Conservation (phyloP, 2,888 invertebrate species). For the Entomobrya proxima region DNA sequence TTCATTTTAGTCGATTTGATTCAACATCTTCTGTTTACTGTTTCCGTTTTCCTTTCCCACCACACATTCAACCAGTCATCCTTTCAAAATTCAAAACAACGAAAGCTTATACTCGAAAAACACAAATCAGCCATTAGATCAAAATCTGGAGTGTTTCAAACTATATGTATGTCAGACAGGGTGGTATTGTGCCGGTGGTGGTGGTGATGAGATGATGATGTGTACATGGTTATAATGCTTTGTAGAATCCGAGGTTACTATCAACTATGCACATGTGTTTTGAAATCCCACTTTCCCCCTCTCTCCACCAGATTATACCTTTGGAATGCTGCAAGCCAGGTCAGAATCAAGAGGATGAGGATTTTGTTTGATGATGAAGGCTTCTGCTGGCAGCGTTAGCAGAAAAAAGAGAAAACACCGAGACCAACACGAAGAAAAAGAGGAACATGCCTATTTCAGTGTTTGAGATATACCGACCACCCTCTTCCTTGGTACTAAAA, state of each 20-base stretch:
- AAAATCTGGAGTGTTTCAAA: not conserved
- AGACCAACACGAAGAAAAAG: not conserved
- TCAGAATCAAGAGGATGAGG: not conserved
- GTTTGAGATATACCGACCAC: not conserved
- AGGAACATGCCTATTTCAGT: conserved; percentile 5
- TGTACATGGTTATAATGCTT: too few relatives aligned
- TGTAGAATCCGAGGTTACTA: too few relatives aligned
- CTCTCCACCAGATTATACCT: conserved; percentile 4
- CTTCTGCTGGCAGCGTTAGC: not conserved
- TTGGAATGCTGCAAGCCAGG: not conserved
- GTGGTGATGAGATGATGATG: too few relatives aligned
- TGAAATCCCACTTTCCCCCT: conserved; percentile 2
- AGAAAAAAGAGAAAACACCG: not conserved
- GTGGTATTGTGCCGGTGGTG: too few relatives aligned
- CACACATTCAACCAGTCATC: not conserved
- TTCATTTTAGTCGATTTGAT: not conserved
- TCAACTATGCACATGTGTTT: too few relatives aligned
- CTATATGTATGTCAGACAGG: too few relatives aligned
- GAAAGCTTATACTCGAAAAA: not conserved
- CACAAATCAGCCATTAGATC: not conserved
- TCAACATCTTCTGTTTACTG: not conserved
- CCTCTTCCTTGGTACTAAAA: not conserved
- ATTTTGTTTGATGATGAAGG: not conserved
- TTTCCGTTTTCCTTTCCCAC: not conserved
- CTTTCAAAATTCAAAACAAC: not conserved